Base-by-base conservation (phyloP, 2,113 vertebrate genomes). In the Nerophis lumbriciformis region DNA sequence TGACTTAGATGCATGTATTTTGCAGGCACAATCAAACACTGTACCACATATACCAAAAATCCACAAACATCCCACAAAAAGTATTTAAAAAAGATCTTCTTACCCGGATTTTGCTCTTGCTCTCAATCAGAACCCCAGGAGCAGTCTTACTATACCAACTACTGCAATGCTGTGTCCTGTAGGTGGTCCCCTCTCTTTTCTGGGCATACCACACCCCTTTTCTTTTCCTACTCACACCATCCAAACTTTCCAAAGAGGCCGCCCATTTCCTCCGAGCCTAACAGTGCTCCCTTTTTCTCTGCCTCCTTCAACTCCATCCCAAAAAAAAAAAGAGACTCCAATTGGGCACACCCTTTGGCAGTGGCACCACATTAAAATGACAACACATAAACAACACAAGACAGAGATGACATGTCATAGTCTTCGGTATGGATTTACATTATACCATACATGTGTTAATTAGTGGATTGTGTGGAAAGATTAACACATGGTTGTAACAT, bases 241-340 rank as follows among this genome's bases (percentile, higher is more conserved):
- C 72, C 79, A 78, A 78, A 83, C 58, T 83, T 83, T 84, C 84
- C 71, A 76, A 69, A 74, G 65, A 61, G 49, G 66, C 85, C 84
- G 77, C 85, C 87, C 78, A 89, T 90, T 90, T 91, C 88, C 90
- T 90, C 72, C 77, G 50, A 1, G 58, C 39, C 65, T 69, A 81
- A 87, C 81, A 88, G 81, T 78, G 85, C 69, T 77, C 76, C 75
- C 63, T 84, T 82, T 65, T 79, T 62, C 79, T 72, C 61, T 63
- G 74, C 61, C 70, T 72, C 61, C 13, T 39, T 28, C 74, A 73
- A 79, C 82, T 75, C 65, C 62, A 66, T 56, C 19, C 19, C 76
- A 66, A 10, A 10, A 36, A 67, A 80, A 80, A 80, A 72, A 72
- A 48, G 59, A 62, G 59, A 62, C 61, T 71, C 62, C 69, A 64